phyloP scores from a whole-genome alignment of 2,113 vertebrate species.

The Panthera uncia region DNA sequence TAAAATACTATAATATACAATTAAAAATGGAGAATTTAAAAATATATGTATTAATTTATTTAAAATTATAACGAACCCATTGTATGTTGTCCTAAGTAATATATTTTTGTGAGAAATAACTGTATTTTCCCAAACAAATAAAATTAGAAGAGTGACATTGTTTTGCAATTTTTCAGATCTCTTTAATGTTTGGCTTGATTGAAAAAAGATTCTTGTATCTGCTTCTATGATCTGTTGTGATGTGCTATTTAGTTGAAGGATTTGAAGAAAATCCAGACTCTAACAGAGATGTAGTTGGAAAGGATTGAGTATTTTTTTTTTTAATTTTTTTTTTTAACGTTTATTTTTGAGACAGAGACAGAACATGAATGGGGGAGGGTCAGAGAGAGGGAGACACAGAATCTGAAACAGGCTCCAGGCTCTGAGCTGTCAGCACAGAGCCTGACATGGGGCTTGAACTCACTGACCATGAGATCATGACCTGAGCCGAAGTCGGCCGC shows the following conservation, averaged over 20 bases:
- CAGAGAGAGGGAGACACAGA: too few species aligned
- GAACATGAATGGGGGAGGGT: too few species aligned
- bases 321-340: too few species aligned
- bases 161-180: neutral
- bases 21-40: neutral
- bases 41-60: neutral
- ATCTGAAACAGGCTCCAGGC: too few species aligned
- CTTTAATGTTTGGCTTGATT: neutral
- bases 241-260: neutral
- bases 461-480: too few species aligned
- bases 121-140: conserved; percentile 24
- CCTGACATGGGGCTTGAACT: too few species aligned
- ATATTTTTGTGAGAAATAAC: neutral
- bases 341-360: too few species aligned
- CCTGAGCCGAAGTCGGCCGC: too few species aligned
- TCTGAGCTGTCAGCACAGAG: too few species aligned
- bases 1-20: neutral
- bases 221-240: neutral
- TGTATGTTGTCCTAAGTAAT: neutral
- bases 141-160: neutral
- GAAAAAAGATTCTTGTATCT: neutral
- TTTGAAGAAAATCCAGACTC: neutral
- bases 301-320: neutral
- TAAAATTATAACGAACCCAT: neutral
- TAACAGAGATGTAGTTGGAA: neutral